Evolutionary conservation across 2,113 vertebrate genomes (phyloP).

Genomic region (Salminus brasiliensis): DNA sequence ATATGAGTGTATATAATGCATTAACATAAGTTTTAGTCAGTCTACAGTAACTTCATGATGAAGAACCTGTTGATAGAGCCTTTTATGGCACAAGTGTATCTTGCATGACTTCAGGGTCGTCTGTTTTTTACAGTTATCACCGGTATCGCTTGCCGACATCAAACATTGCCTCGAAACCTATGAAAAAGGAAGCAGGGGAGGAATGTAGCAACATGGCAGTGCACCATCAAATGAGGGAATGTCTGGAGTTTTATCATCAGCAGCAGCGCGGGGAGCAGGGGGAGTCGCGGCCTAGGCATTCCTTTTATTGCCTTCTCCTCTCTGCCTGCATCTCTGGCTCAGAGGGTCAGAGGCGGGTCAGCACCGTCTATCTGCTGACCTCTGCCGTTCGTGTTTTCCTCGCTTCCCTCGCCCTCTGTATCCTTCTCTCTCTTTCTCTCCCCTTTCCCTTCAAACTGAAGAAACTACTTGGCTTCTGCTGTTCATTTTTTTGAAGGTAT

Average conservation of each 20-base stretch:
- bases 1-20: too few relatives aligned
- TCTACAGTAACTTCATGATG: not conserved
- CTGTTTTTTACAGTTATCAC: slow-evolving; percentile 35
- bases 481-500: slow-evolving; percentile 48
- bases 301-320: slow-evolving; percentile 84
- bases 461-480: slow-evolving; percentile 62
- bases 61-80: not conserved
- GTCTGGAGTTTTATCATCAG: slow-evolving; percentile 96
- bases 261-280: slow-evolving; percentile 80
- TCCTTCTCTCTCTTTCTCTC: slow-evolving; percentile 55
- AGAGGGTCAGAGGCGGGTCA: slow-evolving; percentile 87
- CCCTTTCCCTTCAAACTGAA: slow-evolving; percentile 60
- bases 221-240: slow-evolving; percentile 92
- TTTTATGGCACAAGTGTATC: not conserved
- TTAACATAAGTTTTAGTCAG: too few relatives aligned
- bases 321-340: slow-evolving; percentile 79
- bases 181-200: slow-evolving; percentile 65
- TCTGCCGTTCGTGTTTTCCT: slow-evolving; percentile 70
- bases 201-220: slow-evolving; percentile 86
- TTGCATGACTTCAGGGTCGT: not conserved
- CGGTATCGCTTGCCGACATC: slow-evolving; percentile 27
- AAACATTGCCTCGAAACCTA: slow-evolving; percentile 34
- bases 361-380: slow-evolving; percentile 83
- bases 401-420: not conserved
- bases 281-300: slow-evolving; percentile 85